Evolutionary conservation across 2,888 invertebrate species (phyloP), one percentile per base, ranked within the genome.

Genomic region (Pachymerium ferrugineum): DNA sequence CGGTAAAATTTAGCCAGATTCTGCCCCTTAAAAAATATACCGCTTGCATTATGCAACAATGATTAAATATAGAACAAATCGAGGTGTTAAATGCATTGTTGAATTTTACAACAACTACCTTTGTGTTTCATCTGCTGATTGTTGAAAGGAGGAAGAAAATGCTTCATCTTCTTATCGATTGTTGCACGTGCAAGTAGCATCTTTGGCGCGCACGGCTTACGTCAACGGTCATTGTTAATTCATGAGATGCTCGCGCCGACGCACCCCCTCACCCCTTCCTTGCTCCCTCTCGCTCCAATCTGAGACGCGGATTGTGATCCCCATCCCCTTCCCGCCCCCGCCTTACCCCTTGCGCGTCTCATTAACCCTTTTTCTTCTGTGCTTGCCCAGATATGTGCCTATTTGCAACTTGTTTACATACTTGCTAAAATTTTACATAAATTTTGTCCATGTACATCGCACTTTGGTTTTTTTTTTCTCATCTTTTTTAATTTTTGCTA

Each of bases 121-220:
- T 62, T 62, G 62, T 62, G 62, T 62, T 62, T 62, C 62, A 62
- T 62, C 62, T 62, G 62, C 62, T 62, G 62, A 62, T 62, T 62
- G 62, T 62, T 62, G 62, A 62, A 62, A 62, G 38, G 38, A 62
- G 62, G 62, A 28, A 62, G 62, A 62, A 62, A 62, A 62, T 62
- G 62, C 62, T 62, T 62, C 62, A 62, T 62, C 62, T 62, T 62
- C 62, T 62, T 62, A 62, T 62, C 62, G 62, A 62, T 62, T 62
- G 62, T 62, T 62, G 62, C 62, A 62, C 62, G 62, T 62, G 62
- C 62, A 62, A 62, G 62, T 62, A 62, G 62, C 62, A 62, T 62
- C 28, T 62, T 62, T 62, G 62, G 62, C 28, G 62, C 62, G 62
- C 62, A 62, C 62, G 62, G 62, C 62, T 62, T 62, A 62, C 62